phyloP scores from a whole-genome alignment of 2,797 vertebrate species.

The Eupleurogrammus muticus region DNA sequence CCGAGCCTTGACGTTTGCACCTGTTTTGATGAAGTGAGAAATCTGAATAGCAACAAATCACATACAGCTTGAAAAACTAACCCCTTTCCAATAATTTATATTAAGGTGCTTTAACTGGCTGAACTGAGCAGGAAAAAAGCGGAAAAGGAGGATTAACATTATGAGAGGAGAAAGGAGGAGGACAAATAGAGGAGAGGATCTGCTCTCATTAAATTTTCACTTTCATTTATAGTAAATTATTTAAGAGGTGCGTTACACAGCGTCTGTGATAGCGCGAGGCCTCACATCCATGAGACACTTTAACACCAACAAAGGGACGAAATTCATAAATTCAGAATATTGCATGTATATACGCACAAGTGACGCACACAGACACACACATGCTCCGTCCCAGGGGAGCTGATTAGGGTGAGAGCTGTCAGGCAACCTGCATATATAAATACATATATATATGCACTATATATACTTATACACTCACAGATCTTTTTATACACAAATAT shows the following conservation, averaged over 20 bases:
- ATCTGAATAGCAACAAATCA: neutral
- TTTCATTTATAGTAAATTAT: constrained; percentile 75
- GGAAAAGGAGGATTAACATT: constrained; percentile 25
- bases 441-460: constrained; percentile 3
- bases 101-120: no score
- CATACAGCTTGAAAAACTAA: neutral
- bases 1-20: neutral
- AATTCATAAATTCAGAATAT: constrained; percentile 46
- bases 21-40: neutral
- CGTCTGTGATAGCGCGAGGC: constrained; percentile 38
- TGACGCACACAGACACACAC: constrained; percentile 40
- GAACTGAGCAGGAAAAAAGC: constrained; percentile 2
- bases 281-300: constrained; percentile 21
- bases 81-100: no score
- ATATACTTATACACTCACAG: constrained; percentile 7
- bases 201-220: constrained; percentile 76
- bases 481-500: constrained; percentile 25
- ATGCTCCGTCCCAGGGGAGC: constrained; percentile 61
- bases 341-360: neutral
- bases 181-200: constrained; percentile 56
- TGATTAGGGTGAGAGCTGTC: constrained; percentile 72
- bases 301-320: constrained; percentile 33
- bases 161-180: constrained; percentile 7
- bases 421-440: constrained; percentile 42
- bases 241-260: constrained; percentile 56